Percentiles rank a stretch among this genome's conserved stretches.
phyloP scores from a whole-genome alignment of 92 coral and sea anemone genomes.

The Zoanthus sansibaricus region DNA sequence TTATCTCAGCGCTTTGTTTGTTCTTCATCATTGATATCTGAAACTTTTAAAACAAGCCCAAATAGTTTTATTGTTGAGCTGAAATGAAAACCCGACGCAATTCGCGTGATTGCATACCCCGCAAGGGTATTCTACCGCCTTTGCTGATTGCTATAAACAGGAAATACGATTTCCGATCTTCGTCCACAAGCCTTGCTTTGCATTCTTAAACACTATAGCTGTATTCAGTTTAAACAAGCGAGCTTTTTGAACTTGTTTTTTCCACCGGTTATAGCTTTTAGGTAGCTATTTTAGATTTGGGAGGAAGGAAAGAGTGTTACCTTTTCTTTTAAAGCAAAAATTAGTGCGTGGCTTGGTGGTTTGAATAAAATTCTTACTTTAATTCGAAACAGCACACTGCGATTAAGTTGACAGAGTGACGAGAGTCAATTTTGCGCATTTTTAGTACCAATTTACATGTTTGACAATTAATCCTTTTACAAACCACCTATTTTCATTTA shows the following conservation, averaged over 20 bases:
- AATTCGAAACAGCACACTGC: slow-evolving; percentile 26
- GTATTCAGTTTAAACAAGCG: background rate
- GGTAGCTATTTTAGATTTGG: background rate
- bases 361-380: background rate
- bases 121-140: background rate
- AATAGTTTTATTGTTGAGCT: background rate
- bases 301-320: background rate
- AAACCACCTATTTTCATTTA: background rate
- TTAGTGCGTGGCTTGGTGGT: slow-evolving; percentile 24
- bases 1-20: background rate
- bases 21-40: background rate
- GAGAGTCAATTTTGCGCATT: background rate
- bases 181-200: slow-evolving; percentile 13
- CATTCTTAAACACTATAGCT: background rate
- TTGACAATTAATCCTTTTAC: background rate
- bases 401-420: background rate
- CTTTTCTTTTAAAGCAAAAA: background rate
- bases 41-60: background rate
- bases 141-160: slow-evolving; percentile 27
- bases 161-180: slow-evolving; percentile 34
- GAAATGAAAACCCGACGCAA: background rate
- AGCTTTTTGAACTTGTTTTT: slow-evolving; percentile 1
- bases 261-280: background rate
- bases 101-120: slow-evolving; percentile 27
- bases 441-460: background rate